phyloP scores from a whole-genome alignment of 2,797 vertebrate species.

The Crax fasciolata region DNA sequence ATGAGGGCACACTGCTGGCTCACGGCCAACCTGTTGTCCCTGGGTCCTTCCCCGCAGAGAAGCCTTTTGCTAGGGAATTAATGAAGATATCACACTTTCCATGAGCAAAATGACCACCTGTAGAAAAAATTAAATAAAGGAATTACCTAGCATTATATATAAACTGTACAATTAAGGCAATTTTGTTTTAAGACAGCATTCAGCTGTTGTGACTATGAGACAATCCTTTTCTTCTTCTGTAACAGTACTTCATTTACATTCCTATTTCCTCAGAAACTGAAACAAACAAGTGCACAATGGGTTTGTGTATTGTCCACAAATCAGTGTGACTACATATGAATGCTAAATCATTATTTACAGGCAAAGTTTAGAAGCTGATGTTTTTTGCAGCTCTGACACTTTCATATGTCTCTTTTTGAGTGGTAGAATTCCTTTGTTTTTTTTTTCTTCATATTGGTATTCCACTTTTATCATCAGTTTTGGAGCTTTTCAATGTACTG shows the following conservation, averaged over 20 bases:
- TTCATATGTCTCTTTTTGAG: background rate
- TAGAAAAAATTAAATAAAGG: background rate
- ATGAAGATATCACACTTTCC: background rate
- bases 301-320: background rate
- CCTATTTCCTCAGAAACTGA: background rate
- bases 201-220: background rate
- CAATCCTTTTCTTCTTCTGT: background rate
- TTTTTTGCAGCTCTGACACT: background rate
- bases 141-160: background rate
- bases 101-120: background rate
- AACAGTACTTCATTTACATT: background rate
- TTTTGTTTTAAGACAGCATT: background rate
- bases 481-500: background rate
- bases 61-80: background rate
- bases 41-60: no score
- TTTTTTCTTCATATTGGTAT: background rate
- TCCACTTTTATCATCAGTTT: background rate
- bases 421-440: accelerated
- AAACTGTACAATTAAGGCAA: background rate
- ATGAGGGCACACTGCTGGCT: no score
- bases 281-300: background rate
- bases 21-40: no score
- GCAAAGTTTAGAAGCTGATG: background rate
- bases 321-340: background rate
- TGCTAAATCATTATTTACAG: background rate